Conservation (phyloP, 2,113 vertebrate species). For the Nerophis lumbriciformis region DNA sequence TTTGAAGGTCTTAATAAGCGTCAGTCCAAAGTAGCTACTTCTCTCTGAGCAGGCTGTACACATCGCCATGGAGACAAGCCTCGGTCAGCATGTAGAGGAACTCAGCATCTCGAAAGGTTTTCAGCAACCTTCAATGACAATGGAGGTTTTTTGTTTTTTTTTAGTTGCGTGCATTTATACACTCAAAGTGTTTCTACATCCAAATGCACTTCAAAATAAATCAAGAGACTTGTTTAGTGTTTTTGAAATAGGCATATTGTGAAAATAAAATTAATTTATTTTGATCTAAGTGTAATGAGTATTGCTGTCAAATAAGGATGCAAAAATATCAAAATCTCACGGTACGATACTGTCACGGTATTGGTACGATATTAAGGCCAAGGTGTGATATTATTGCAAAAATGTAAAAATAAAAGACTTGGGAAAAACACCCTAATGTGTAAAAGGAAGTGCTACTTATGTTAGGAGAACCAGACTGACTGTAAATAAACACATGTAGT, state of each 20-base stretch:
- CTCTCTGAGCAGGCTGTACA: constrained; percentile 62
- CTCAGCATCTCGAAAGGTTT: constrained; percentile 59
- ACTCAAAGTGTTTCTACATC: not conserved
- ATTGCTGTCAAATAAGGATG: no score
- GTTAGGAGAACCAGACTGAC: no score
- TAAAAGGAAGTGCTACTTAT: no score
- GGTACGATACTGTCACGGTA: no score
- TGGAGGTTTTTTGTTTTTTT: not conserved
- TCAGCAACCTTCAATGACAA: constrained; percentile 55
- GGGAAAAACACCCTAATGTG: no score
- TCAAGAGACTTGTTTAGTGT: not conserved
- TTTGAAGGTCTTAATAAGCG: constrained; percentile 9
- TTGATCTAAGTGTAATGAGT: no score
- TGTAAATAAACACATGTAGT: no score
- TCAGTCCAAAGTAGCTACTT: constrained; percentile 47
- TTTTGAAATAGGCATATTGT: not conserved
- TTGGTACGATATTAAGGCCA: no score
- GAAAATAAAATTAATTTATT: no score
- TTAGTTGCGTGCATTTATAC: not conserved
- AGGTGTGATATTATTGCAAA: no score
- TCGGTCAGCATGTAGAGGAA: constrained; percentile 70
- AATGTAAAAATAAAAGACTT: no score
- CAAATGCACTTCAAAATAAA: not conserved
- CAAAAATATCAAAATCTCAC: no score
- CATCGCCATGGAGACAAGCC: constrained; percentile 69